Base-by-base conservation (phyloP, 2,113 vertebrate species). In the Osmerus eperlanus region DNA sequence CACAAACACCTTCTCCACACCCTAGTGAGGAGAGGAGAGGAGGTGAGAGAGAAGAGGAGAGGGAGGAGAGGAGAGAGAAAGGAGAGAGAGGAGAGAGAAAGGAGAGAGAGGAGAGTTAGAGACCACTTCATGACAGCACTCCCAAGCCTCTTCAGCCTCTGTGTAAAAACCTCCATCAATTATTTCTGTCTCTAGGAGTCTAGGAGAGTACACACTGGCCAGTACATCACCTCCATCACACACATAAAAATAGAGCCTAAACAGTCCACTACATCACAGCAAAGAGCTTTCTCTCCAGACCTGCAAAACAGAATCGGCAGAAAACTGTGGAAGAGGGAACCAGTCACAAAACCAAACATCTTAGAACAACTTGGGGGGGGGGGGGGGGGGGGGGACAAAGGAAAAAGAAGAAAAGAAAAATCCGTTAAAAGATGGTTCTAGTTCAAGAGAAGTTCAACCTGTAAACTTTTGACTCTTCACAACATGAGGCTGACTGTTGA, bases 1-100 rank as follows among this genome's bases (percentile, higher is more conserved):
- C 78, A 96, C 83, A 79, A 94, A 94, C 77, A 97, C 85, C 76
- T 96, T 96, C 90, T 97, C 93, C 81, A 93, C 71, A 53, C 82
- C 92, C 96, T 98, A 82, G 36, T 83, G 89, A 28, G 19, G n/a
- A 59, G n/a, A 59, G 16, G 23, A 64, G 62, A 28, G 21, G 6
- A 1, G 11, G 23, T 3, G 56, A 85, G 36, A 53, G 5, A 66
- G 55, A 16, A 77, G 25, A 41, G 32, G 16, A 15, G 14, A 14
- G 28, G 63, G 15, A 51, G 41, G 41, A 52, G 25, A 32, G 62
- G 16, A 36, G 29, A 6, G 3, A 11, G 14, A 15, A 12, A 15
- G 36, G 63, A 65, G 63, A 65, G 63, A 36, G 32, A 36, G 36
- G 63, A 36, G 29, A 6, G 3, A 11, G 14, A 15, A 11, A 15